Evolutionary conservation across 2,113 vertebrate species (phyloP), one percentile per base, ranked within the genome.

Genomic region (Nothoprocta pentlandii): DNA sequence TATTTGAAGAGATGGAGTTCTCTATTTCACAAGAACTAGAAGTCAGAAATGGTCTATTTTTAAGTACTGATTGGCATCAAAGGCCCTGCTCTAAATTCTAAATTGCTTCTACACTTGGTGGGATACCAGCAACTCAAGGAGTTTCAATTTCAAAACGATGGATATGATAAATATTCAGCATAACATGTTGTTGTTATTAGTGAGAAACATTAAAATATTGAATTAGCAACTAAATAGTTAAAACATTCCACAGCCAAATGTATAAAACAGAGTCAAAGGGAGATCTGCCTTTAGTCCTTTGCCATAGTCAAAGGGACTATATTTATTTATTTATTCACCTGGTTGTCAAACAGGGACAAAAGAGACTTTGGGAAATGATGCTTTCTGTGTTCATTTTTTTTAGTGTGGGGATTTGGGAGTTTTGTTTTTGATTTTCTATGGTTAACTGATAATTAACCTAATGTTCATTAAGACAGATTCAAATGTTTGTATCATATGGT

Each of bases 141-240:
- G 71, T 90, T 85, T n/a, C 81, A 69, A 86, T 92, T 86, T 81
- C n/a, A 84, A 69, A 66, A 79, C 17, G 68, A 53, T 49, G 76
- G 11, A 73, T 73, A 46, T 10, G 4, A 94, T n/a, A 36, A 92
- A 82, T 85, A 80, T 85, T 80, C 59, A 62, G 21, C 12, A 6
- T 46, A 42, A 66, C 34, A 16, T 71, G 11, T 54, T 68, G 26
- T 93, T 81, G 61, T 51, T 53, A 32, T 25, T 62, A 68, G 47
- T 73, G 10, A 36, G 68, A 47, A 75, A 61, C 59, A 54, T 42
- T 93, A 44, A 93, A 88, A 53, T 23, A 23, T 49, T 49, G 49
- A 68, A 42, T 71, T 7, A 36, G 69, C 49, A 75, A 61, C 59
- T 64, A 67, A 93, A 66, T 41, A 62, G 58, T 42, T 93, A 44